A percentile compares a stretch with the other conserved stretches of the same genome.
Conservation (phyloP, 1,140 invertebrate species). For the Oncopodura yosiiana region DNA sequence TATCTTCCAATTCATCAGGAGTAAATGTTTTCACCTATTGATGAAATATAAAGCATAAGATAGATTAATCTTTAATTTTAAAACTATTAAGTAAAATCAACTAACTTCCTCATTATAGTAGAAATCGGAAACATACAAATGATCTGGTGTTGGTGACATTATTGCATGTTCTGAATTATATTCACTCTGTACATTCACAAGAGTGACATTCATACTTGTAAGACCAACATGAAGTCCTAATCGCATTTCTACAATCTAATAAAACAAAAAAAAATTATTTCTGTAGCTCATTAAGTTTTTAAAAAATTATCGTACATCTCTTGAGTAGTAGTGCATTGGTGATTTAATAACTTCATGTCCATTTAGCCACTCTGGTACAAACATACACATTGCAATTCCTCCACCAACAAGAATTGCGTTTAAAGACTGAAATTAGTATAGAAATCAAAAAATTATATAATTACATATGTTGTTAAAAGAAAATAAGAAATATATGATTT, state of each 20-base stretch:
- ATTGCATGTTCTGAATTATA: background rate
- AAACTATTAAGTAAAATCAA: background rate
- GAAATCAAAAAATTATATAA: constrained; percentile 2
- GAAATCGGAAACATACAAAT: background rate
- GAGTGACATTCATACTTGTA: constrained; percentile 26
- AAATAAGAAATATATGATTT: background rate
- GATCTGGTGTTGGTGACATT: background rate
- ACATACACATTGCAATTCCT: constrained; percentile 21
- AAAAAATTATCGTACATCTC: constrained; percentile 11
- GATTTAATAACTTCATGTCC: constrained; percentile 21
- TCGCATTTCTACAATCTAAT: constrained; percentile 16
- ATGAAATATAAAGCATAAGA: background rate
- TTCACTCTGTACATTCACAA: background rate
- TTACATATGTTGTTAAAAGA: constrained; percentile 1
- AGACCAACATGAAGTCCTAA: constrained; percentile 31
- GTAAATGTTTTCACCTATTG: constrained; percentile 14
- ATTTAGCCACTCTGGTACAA: constrained; percentile 29
- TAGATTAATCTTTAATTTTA: too few relatives aligned
- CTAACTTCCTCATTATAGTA: constrained; percentile 31
- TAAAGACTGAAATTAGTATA: constrained; percentile 22
- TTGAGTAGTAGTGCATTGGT: constrained; percentile 20
- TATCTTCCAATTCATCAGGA: constrained; percentile 17
- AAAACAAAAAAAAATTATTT: background rate
- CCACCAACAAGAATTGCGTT: constrained; percentile 24
- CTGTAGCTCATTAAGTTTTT: constrained; percentile 3